Evolutionary conservation across 2,797 vertebrate genomes (phyloP).

Genomic region (Cossypha caffra): DNA sequence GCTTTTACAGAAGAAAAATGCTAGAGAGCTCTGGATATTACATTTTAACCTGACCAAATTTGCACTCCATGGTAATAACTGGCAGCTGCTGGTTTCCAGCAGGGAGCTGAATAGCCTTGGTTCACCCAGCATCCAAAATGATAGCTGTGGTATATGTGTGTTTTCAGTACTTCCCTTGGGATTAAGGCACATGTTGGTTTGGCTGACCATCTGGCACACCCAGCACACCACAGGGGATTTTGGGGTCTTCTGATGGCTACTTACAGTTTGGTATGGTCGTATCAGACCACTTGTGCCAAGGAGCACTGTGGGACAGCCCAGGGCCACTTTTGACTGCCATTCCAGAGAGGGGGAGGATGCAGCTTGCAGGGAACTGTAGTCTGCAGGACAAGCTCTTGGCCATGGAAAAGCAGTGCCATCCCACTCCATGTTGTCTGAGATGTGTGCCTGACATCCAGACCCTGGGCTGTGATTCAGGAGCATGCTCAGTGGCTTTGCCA

Average conservation of each 20-base stretch:
- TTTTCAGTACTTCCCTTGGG: neutral
- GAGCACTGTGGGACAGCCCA: neutral
- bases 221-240: neutral
- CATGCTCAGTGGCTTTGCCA: neutral
- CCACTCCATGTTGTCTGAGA: neutral
- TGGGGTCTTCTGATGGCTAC: neutral
- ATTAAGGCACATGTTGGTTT: neutral
- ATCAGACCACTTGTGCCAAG: neutral
- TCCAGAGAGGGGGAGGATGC: neutral
- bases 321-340: neutral
- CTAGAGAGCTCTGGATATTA: slow-evolving; percentile 19
- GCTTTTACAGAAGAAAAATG: slow-evolving; percentile 32
- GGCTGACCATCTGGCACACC: neutral
- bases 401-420: neutral
- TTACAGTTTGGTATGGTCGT: neutral
- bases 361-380: neutral
- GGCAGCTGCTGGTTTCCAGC: slow-evolving; percentile 16
- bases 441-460: neutral
- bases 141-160: neutral
- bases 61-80: neutral
- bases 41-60: slow-evolving; percentile 40
- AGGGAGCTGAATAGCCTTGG: neutral
- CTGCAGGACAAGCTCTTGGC: neutral
- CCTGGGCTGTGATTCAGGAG: neutral
- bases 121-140: neutral